These are phyloP conservation scores for Emydocephalus ijimae DNA, from an alignment of 2,113 vertebrate species.

Conservation along the genomic window DNA sequence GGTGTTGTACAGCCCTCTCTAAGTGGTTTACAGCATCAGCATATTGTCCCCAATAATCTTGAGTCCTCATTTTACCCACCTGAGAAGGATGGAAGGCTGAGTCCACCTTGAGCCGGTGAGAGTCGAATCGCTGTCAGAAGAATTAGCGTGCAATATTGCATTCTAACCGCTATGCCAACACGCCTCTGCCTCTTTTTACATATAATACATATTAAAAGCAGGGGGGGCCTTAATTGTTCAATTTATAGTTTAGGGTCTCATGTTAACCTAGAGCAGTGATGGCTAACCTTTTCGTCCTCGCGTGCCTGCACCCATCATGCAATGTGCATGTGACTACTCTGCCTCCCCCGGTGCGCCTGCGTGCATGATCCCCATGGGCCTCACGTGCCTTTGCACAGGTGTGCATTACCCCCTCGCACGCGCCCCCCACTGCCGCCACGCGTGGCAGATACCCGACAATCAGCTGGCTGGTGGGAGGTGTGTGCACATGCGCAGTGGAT, in stretches of 20 bases:
- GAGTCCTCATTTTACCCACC: not conserved
- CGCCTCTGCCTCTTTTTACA: not conserved
- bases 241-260: not conserved
- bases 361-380: too few species aligned
- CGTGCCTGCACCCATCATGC: too few species aligned
- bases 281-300: too few species aligned
- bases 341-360: too few species aligned
- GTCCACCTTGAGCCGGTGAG: not conserved
- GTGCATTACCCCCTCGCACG: too few species aligned
- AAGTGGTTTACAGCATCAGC: not conserved
- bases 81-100: not conserved
- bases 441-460: too few species aligned
- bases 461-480: too few species aligned
- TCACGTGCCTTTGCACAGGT: too few species aligned
- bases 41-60: not conserved
- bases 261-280: not conserved
- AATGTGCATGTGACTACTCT: too few species aligned
- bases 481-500: too few species aligned
- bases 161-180: not conserved
- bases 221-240: not conserved
- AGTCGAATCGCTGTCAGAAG: not conserved
- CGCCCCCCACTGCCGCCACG: too few species aligned
- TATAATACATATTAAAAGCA: not conserved
- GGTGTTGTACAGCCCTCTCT: not conserved
- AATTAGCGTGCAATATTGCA: not conserved